Conservation (phyloP, 2,113 vertebrate genomes). For the Peromyscus maniculatus region DNA sequence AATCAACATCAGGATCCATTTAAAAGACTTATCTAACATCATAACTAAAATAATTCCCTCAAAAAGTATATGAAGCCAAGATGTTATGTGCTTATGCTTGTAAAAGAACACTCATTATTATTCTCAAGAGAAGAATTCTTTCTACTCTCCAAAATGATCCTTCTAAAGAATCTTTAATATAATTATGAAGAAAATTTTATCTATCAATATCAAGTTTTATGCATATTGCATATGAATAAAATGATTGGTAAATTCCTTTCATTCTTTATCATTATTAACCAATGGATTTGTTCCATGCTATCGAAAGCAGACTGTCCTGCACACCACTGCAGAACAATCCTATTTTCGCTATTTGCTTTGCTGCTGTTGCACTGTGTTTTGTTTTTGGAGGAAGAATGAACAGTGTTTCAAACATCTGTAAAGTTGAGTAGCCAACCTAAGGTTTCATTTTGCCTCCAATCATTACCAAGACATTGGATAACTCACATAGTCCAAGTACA, state of each 20-base stretch:
- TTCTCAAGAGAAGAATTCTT: background rate
- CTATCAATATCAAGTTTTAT: background rate
- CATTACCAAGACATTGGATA: slow-evolving; percentile 38
- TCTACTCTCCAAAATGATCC: background rate
- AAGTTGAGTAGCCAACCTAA: background rate
- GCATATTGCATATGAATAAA: background rate
- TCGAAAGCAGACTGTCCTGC: background rate
- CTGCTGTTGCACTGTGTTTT: background rate
- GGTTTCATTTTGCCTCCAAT: background rate
- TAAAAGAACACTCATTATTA: background rate
- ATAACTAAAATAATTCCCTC: slow-evolving; percentile 41
- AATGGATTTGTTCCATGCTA: background rate
- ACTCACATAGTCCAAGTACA: background rate
- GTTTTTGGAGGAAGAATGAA: background rate
- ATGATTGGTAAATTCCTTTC: background rate
- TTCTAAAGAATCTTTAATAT: background rate
- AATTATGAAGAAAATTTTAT: background rate
- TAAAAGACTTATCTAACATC: slow-evolving; percentile 4
- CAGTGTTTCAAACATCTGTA: background rate
- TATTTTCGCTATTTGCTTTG: background rate
- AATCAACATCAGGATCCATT: background rate
- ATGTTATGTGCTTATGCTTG: background rate
- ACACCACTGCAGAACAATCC: background rate
- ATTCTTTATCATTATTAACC: background rate
- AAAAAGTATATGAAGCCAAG: background rate